Evolutionary conservation across 2,888 invertebrate genomes (phyloP), one percentile per base, ranked within the genome.

Genomic region (Caenorhabditis plicata): DNA sequence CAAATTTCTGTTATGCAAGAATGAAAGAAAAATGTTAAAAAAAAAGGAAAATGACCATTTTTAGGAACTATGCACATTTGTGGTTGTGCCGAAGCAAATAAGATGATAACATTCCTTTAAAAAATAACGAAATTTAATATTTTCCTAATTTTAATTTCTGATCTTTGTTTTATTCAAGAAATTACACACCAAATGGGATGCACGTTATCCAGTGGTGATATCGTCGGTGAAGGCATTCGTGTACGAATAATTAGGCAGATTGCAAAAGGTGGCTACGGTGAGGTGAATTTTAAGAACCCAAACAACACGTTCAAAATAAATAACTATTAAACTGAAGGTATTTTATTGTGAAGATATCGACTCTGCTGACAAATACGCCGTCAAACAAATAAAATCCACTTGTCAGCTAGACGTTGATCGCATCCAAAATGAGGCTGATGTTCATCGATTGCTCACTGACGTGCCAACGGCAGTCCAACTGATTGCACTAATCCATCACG

Each of bases 151-250:
- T n/a, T n/a, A n/a, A n/a, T n/a, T n/a, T n/a, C n/a, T n/a, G n/a
- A n/a, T n/a, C n/a, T n/a, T n/a, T n/a, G n/a, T n/a, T n/a, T n/a
- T n/a, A n/a, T n/a, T n/a, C n/a, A n/a, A n/a, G n/a, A n/a, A n/a
- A n/a, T n/a, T n/a, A n/a, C n/a, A n/a, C n/a, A n/a, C n/a, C n/a
- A n/a, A n/a, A 83, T 83, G 84, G 84, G 83, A 17, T 90, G 90
- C 81, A 85, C 89, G 36, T 90, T 90, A 83, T 86, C 87, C 27
- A 87, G 87, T 77, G 89, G 90, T 82, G 85, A 86, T 7, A 81
- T 90, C 25, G 84, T 84, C 47, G 86, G 90, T 44, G 89, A 89
- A 81, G 87, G 87, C 29, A 85, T 86, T 58, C 87, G 87, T 77
- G 90, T 89, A 78, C 85, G 84, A 43, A 84, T 90, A 8, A 75